Evolutionary conservation across 2,888 invertebrate species (phyloP).

Genomic region (Drosophila incognita): DNA sequence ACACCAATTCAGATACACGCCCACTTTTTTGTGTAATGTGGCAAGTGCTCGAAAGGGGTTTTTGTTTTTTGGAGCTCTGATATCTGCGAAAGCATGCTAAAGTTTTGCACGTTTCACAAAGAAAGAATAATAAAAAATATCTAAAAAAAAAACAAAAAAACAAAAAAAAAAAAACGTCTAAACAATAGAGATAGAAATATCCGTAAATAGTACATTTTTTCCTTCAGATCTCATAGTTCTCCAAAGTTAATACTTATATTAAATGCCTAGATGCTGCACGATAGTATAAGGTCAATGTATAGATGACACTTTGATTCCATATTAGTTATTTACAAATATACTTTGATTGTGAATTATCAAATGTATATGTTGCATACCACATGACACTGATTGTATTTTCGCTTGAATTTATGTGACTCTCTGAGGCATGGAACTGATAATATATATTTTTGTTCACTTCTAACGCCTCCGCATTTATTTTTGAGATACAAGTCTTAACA

Average conservation of each 20-base stretch:
- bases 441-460: conserved; percentile 7
- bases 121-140: background rate
- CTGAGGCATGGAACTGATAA: conserved; percentile 32
- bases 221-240: conserved; percentile 64
- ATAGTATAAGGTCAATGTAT: conserved; percentile 57
- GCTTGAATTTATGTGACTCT: conserved; percentile 25
- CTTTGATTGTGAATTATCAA: background rate
- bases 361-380: background rate
- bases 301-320: conserved; percentile 35
- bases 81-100: conserved; percentile 18
- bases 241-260: conserved; percentile 39
- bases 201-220: conserved; percentile 59
- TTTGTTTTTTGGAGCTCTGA: conserved; percentile 64
- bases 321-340: conserved; percentile 13
- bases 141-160: conserved; percentile 5
- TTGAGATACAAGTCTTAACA: background rate
- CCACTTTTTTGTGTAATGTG: conserved; percentile 39
- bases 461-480: conserved; percentile 3
- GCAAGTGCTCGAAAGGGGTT: conserved; percentile 35
- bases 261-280: conserved; percentile 60
- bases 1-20: conserved; percentile 26
- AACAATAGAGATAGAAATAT: conserved; percentile 56
- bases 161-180: conserved; percentile 14
- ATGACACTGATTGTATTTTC: conserved; percentile 4
- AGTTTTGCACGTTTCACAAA: conserved; percentile 41